Conservation (phyloP, 2,797 vertebrate species). For the Pseudochirops corinnae region DNA sequence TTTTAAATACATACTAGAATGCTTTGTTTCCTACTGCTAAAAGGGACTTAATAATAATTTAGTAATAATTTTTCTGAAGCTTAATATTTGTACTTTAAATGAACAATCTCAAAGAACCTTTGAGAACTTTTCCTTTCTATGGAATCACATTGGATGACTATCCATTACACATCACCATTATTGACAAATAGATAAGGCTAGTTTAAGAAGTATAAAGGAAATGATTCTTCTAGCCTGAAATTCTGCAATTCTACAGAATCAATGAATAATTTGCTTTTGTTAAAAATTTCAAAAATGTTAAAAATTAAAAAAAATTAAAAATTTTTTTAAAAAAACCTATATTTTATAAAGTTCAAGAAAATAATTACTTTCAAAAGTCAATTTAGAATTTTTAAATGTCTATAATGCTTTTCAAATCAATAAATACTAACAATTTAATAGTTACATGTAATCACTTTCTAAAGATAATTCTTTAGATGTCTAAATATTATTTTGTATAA, state of each 20-base stretch:
- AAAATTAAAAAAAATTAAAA: background rate
- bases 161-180: background rate
- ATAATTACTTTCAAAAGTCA: background rate
- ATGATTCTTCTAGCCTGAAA: background rate
- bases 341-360: background rate
- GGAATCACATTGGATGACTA: background rate
- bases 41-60: background rate
- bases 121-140: background rate
- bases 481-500: background rate
- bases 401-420: background rate
- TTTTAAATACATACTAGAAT: constrained; percentile 33
- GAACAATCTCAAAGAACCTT: background rate
- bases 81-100: background rate
- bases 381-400: background rate
- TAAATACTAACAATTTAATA: background rate
- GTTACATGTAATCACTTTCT: background rate
- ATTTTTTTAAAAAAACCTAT: background rate
- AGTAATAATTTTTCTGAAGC: constrained; percentile 15
- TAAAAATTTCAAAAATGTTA: too few species aligned
- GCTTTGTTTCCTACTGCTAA: constrained; percentile 7
- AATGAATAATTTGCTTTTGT: background rate
- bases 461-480: background rate
- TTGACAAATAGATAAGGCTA: background rate
- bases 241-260: background rate
- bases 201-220: background rate